Evolutionary conservation across 2,888 invertebrate genomes (phyloP), one percentile per base, ranked within the genome.

Genomic region (Meiosimyza decipiens): DNA sequence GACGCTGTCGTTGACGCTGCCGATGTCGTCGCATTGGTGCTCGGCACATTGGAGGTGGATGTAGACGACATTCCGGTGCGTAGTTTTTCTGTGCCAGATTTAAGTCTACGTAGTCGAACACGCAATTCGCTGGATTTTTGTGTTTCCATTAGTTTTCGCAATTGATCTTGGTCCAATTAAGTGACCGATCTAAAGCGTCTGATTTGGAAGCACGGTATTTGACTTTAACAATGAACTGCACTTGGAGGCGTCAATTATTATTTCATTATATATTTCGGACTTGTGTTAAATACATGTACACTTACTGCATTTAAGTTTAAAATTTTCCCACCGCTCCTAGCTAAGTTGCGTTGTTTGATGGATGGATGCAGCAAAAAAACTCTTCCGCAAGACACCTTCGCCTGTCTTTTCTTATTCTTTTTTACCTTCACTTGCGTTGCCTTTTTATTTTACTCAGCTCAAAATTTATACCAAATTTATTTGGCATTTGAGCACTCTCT

Each of bases 301-400:
- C 40, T 40, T 9, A 40, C 40, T 40, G 40, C 40, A 40, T 40
- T 40, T 40, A 40, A 40, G 1, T 40, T 40, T 40, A 9, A 1
- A 40, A 9, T 40, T 9, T 40, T 40, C 40, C 40, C 9, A 40
- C 40, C 6, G 40, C 40, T 40, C 40, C 40, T 9, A 40, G 50
- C 59, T n/a, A 47, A 69, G 18, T 64, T 7, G 55, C 60, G 55
- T 52, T 51, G 68, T 55, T 65, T 52, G 51, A 59, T 40, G 40
- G 52, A 52, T 40, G 62, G 40, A 62, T 18, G 60, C 40, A 62
- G 55, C 69, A 70, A 51, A 73, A n/a, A 72, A 7, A 40, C 40
- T 40, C 71, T 72, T 73, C 72, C 71, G 70, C 72, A 28, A 64
- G 72, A 73, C 74, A 75, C 74, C 74, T 75, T 75, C 75, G 74